Base-by-base conservation (phyloP, 2,797 vertebrate species). In the Ctenosaura bakeri region DNA sequence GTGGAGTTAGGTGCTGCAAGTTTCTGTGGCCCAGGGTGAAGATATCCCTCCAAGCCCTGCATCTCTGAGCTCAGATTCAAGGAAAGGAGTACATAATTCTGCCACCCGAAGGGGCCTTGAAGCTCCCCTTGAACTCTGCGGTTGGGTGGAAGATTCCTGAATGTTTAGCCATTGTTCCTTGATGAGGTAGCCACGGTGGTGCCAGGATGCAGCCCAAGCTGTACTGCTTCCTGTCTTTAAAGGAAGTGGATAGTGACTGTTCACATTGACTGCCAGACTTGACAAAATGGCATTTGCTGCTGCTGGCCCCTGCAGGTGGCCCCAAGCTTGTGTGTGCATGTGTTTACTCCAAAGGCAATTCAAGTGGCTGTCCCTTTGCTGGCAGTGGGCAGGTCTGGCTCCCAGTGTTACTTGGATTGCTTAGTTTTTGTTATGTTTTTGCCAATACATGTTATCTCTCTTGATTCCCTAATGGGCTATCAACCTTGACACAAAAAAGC, bases 171-270 rank as follows among this genome's bases (percentile, higher is more conserved):
- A 4, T 83, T 56, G 32, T 56, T 46, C 46, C 46, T 78, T 69
- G 73, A 84, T 59, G 86, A 69, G 42, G 24, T 38, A 32, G 56
- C 59, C 62, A 59, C 0, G 62, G 86, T 59, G 80, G 42, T 66
- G 32, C 46, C 74, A 85, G 73, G 50, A 83, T 46, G 62, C 1
- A 1, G 73, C n/a, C 86, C 42, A 83, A 79, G 50, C 59, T 71
- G 71, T 42, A 76, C 52, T 66, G 79, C 79, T 83, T 87, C 89
- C 62, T 79, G 62, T 78, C 86, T 90, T 73, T 50, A 78, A 54
- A 84, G 46, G 52, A 83, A 90, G 62, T 62, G 78, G 80, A 76
- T 50, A n/a, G 64, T 4, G 35, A 80, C 81, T 1, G 14, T 83
- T 83, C 80, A 56, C 10, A 6, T 32, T 66, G 80, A 77, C 52